Evolutionary conservation across 2,797 vertebrate genomes (phyloP).

Genomic region (Coregonus suidteri): DNA sequence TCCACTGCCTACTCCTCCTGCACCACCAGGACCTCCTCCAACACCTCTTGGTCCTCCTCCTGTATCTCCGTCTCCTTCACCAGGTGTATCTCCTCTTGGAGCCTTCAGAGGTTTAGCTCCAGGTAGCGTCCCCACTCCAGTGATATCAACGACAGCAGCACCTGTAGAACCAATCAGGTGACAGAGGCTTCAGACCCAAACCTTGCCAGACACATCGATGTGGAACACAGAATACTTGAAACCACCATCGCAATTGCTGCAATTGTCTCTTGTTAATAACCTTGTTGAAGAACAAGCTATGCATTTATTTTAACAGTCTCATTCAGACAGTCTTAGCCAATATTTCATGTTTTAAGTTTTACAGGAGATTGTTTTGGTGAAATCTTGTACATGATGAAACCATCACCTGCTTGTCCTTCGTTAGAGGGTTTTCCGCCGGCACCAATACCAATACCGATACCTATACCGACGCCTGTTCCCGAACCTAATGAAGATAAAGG

Average conservation of each 20-base stretch:
- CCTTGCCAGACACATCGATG: background rate
- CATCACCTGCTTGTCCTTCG: constrained; percentile 12
- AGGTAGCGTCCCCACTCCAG: constrained; percentile 50
- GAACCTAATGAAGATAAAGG: constrained; percentile 15
- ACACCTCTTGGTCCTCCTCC: constrained; percentile 15
- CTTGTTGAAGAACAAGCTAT: background rate
- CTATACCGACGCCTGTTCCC: constrained; percentile 17
- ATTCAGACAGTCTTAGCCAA: background rate
- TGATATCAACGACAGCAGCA: constrained; percentile 48
- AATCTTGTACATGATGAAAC: background rate
- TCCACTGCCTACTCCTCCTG: constrained; percentile 21
- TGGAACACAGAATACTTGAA: background rate
- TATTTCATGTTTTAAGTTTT: background rate
- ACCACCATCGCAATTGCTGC: background rate
- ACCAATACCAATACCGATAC: constrained; percentile 20
- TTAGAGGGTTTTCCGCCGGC: background rate
- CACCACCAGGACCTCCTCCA: background rate
- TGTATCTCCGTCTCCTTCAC: constrained; percentile 69
- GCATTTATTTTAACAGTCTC: background rate
- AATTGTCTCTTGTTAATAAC: constrained; percentile 5
- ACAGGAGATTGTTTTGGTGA: background rate
- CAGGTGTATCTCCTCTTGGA: constrained; percentile 74
- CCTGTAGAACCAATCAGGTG: constrained; percentile 12
- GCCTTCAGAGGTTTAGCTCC: constrained; percentile 68
- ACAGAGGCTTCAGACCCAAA: background rate